Percentiles rank a stretch among this genome's conserved stretches.
These are phyloP conservation scores for Pelmatolapia mariae DNA, from an alignment of 2,113 vertebrate genomes.

Conservation along the genomic window DNA sequence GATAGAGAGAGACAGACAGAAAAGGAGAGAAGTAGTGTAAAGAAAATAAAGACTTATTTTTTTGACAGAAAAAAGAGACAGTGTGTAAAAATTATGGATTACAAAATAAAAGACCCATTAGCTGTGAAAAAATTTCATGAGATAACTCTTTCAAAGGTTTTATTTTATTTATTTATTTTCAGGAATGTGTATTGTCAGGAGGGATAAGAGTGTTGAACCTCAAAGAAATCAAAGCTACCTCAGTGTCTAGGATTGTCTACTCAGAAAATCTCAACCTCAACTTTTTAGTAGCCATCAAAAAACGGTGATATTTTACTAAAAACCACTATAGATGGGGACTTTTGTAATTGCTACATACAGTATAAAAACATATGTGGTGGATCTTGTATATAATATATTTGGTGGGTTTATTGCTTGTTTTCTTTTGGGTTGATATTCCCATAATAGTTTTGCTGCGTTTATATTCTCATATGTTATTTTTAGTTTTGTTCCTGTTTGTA, in stretches of 20 bases:
- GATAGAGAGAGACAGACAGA: accelerated
- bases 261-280: background rate
- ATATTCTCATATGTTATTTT: background rate
- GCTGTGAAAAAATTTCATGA: background rate
- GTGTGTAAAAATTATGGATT: background rate
- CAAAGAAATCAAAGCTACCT: background rate
- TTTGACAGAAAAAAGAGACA: background rate
- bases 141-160: background rate
- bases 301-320: background rate
- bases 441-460: background rate
- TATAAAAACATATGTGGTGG: background rate
- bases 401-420: background rate
- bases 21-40: background rate
- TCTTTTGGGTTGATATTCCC: background rate
- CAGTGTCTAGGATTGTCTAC: background rate
- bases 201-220: background rate
- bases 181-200: background rate
- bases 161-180: background rate
- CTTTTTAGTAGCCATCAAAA: background rate
- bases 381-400: background rate
- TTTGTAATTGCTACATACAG: background rate
- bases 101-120: background rate
- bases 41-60: background rate
- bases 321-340: background rate
- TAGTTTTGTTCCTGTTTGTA: background rate